These are phyloP conservation scores for Agrochola macilenta DNA, from an alignment of 2,888 invertebrate species.

Conservation along the genomic window DNA sequence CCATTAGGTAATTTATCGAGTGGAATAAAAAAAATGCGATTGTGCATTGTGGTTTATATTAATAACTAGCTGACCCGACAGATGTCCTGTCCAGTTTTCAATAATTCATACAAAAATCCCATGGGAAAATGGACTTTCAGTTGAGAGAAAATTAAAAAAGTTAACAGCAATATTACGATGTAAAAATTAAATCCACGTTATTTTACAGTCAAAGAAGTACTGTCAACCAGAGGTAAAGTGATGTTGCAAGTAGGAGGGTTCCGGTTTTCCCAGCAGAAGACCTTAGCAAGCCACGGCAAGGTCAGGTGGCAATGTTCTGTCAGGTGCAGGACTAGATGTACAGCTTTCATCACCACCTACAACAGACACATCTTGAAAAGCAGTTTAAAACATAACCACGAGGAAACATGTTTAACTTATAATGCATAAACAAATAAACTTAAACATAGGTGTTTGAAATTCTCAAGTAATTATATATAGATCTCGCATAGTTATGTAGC, in stretches of 20 bases:
- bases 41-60: not conserved
- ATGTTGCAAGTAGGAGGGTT: constrained; percentile 45
- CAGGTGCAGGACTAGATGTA: constrained; percentile 39
- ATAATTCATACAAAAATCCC: too few relatives aligned
- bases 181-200: not conserved
- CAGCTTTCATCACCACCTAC: constrained; percentile 38
- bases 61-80: too few relatives aligned
- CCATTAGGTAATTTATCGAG: not conserved
- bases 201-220: constrained; percentile 39
- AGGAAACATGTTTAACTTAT: not conserved
- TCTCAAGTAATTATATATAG: not conserved
- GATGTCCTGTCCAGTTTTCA: not conserved
- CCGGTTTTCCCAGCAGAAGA: constrained; percentile 48
- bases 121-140: too few relatives aligned
- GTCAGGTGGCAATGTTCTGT: constrained; percentile 54
- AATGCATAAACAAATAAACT: not conserved
- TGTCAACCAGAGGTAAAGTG: constrained; percentile 28
- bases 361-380: constrained; percentile 26
- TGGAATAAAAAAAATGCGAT: constrained; percentile 5
- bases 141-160: too few relatives aligned
- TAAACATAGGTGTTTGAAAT: not conserved
- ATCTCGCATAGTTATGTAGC: not conserved
- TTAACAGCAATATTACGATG: not conserved
- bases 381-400: constrained; percentile 47
- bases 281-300: not conserved